These are phyloP conservation scores for Cyaniris semiargus DNA, from an alignment of 2,888 invertebrate species.

Conservation along the genomic window DNA sequence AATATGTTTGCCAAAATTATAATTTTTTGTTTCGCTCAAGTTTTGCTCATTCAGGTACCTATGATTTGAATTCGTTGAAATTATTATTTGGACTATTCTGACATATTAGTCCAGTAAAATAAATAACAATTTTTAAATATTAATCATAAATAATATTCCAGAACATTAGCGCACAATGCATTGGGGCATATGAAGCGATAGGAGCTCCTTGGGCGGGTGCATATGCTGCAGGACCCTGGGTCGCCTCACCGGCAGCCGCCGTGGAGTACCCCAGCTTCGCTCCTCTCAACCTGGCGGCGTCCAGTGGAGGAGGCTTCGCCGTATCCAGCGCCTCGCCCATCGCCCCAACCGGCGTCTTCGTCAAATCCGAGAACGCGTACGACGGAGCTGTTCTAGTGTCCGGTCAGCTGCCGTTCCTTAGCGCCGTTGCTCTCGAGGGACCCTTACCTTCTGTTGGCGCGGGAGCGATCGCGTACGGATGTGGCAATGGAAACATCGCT, in stretches of 20 bases:
- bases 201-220: conserved; percentile 32
- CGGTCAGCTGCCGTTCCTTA: conserved; percentile 42
- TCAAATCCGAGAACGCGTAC: conserved; percentile 39
- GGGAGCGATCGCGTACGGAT: conserved; percentile 41
- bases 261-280: conserved; percentile 30
- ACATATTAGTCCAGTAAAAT: too few species aligned
- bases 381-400: conserved; percentile 38
- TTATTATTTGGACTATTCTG: not conserved
- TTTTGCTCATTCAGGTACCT: not conserved
- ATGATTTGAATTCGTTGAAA: not conserved
- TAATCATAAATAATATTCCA: conserved; percentile 31
- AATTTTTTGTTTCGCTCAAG: not conserved
- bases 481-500: conserved; percentile 39
- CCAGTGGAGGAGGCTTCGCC: conserved; percentile 39
- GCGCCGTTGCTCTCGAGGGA: conserved; percentile 49
- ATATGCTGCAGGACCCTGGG: conserved; percentile 28
- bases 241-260: not conserved
- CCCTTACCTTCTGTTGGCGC: conserved; percentile 45
- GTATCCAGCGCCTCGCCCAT: conserved; percentile 41
- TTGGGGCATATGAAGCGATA: conserved; percentile 35
- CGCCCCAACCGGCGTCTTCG: conserved; percentile 38
- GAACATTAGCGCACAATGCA: conserved; percentile 38
- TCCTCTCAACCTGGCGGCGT: conserved; percentile 28
- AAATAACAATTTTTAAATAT: too few species aligned
- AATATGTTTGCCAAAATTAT: conserved; percentile 7